Evolutionary conservation across 1,140 invertebrate genomes (phyloP), one percentile per base, ranked within the genome.

Genomic region (Drosophila burlai): DNA sequence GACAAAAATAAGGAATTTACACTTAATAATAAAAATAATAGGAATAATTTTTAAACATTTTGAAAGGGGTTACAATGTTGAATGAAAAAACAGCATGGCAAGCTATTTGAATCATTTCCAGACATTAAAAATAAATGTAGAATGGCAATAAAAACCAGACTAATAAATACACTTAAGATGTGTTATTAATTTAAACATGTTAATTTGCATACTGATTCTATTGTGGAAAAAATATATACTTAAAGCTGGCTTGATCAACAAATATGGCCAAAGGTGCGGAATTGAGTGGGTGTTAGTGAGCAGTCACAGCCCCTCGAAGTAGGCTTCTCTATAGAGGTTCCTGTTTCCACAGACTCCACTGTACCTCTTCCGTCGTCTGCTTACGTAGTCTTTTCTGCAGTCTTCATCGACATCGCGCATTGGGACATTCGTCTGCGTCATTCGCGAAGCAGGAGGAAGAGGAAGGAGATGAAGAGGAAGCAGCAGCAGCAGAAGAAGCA

Each of bases 351-450:
- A 36, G 21, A 2, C 3, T 29, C 8, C 43, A 29, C 69, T 59
- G 54, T 72, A 36, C n/a, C 9, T 21, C 38, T 52, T 36, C 46
- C 46, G 26, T 34, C 6, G 18, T n/a, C 47, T 74, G 38, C 50
- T 65, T 36, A 54, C 45, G 50, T 63, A n/a, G 21, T 52, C 34
- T 59, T 66, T 45, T 61, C 74, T 64, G 69, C 69, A 63, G 36
- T 47, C 69, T 42, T 47, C 69, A 55, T 26, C 77, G 52, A 71
- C 76, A 80, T 50, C 52, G 18, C 67, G 46, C 46, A 26, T 47
- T 55, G 67, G 65, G 83, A 55, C 74, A 85, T 69, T 76, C 81
- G 81, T 83, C 84, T 87, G 84, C 83, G 83, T 87, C 83, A 87
- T 89, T 89, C 83, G 65, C 24, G 4, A 54, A 21, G 15, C 8